These are phyloP conservation scores for Esox masquinongy DNA, from an alignment of 2,797 vertebrate species.

Conservation along the genomic window DNA sequence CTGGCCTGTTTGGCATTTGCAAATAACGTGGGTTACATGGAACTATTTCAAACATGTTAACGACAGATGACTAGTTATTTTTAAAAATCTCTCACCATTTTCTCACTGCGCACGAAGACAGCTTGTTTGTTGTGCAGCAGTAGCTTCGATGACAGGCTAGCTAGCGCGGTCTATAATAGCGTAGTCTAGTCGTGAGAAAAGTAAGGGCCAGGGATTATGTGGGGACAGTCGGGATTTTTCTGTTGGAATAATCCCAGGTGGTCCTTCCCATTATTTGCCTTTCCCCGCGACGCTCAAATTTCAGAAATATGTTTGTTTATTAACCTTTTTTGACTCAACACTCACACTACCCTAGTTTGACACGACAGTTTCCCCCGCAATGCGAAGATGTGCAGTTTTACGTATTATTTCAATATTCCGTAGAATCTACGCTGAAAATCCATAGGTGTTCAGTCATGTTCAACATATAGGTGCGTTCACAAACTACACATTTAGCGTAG, in stretches of 20 bases:
- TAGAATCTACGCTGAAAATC: neutral
- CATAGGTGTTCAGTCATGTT: too few species aligned
- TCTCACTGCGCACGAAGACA: conserved; percentile 36
- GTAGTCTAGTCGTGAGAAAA: conserved; percentile 5
- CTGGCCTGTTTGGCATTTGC: neutral
- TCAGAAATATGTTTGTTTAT: neutral
- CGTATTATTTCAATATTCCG: neutral
- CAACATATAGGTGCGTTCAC: neutral
- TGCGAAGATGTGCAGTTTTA: neutral
- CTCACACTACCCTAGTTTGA: conserved; percentile 8
- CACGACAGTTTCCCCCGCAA: neutral
- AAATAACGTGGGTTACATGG: neutral
- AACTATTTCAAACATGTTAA: neutral
- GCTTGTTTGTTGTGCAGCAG: conserved; percentile 8
- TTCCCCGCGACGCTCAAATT: conserved; percentile 1
- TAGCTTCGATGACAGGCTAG: neutral
- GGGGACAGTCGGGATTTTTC: conserved; percentile 34
- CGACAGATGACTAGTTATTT: neutral
- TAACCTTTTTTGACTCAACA: neutral
- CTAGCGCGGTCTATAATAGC: neutral
- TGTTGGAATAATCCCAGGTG: conserved; percentile 18
- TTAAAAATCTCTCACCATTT: conserved; percentile 54
- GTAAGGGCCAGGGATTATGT: conserved; percentile 24
- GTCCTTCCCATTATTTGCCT: conserved; percentile 53
- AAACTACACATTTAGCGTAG: conserved; percentile 12